Evolutionary conservation across 2,113 vertebrate species (phyloP).

Genomic region (Indri indri): DNA sequence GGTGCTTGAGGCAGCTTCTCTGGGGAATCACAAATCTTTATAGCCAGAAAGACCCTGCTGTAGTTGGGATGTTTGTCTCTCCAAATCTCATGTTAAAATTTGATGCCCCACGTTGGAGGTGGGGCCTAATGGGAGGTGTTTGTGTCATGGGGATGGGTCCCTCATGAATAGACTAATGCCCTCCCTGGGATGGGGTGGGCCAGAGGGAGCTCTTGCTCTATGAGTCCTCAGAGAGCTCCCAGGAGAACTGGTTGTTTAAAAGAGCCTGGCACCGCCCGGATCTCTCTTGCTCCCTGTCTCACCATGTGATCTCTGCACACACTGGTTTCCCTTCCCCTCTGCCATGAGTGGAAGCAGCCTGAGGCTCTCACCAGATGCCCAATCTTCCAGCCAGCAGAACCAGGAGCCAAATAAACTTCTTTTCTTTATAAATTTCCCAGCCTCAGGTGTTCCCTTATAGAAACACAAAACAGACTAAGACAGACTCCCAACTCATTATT

Average conservation of each 20-base stretch:
- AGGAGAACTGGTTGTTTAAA: not conserved
- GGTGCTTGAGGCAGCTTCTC: not conserved
- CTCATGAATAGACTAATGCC: not conserved
- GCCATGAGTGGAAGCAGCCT: not conserved
- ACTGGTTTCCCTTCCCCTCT: not conserved
- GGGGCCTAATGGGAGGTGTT: not conserved
- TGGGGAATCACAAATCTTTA: not conserved
- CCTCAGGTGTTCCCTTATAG: not conserved
- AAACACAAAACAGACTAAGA: not conserved
- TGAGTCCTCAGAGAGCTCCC: not conserved
- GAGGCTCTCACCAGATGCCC: not conserved
- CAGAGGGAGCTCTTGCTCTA: not conserved
- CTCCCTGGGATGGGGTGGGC: not conserved
- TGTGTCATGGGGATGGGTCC: not conserved
- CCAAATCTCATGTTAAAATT: not conserved
- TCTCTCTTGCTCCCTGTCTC: not conserved
- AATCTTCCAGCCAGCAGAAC: not conserved
- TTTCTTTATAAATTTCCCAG: not conserved
- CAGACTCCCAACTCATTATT: not conserved
- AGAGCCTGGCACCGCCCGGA: too few relatives aligned
- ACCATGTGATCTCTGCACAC: not conserved
- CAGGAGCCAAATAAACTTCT: not conserved
- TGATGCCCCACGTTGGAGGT: not conserved
- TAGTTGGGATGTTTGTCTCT: not conserved
- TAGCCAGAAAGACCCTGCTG: not conserved